Conservation (phyloP, 1,140 invertebrate species). For the Aphaenogaster ashmeadi region DNA sequence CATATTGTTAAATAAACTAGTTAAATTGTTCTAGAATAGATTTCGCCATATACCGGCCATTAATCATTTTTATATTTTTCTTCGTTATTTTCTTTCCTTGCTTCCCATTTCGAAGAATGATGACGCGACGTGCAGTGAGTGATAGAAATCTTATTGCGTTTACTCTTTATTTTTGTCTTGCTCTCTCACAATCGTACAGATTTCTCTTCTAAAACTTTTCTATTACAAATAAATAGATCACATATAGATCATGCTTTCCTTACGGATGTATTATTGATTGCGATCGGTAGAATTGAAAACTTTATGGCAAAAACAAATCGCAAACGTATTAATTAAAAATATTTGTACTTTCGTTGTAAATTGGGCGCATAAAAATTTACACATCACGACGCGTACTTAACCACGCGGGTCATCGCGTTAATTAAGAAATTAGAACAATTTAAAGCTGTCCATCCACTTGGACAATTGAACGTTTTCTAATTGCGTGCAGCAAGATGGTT, state of each 20-base stretch:
- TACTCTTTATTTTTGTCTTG: constrained; percentile 17
- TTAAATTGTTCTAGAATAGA: constrained; percentile 33
- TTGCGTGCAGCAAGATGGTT: constrained; percentile 57
- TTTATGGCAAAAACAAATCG: neutral
- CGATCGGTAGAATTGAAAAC: neutral
- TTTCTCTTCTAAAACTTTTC: constrained; percentile 10
- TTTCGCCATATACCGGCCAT: constrained; percentile 18
- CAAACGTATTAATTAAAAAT: neutral
- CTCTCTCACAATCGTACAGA: constrained; percentile 20
- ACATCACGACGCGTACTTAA: neutral
- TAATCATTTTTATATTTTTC: constrained; percentile 56
- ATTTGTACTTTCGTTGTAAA: neutral
- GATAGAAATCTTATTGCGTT: constrained; percentile 52
- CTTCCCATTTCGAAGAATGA: constrained; percentile 40
- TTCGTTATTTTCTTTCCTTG: constrained; percentile 21
- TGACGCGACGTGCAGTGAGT: neutral
- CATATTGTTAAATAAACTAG: constrained; percentile 21
- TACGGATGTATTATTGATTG: neutral
- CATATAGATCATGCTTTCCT: neutral
- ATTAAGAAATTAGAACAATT: constrained; percentile 61
- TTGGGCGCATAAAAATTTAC: constrained; percentile 16
- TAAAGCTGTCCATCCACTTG: constrained; percentile 45
- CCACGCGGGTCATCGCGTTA: neutral
- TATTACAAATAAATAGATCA: neutral
- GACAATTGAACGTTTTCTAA: constrained; percentile 59